phyloP scores from a whole-genome alignment of 2,888 invertebrate genomes.

The Zelleria hepariella region DNA sequence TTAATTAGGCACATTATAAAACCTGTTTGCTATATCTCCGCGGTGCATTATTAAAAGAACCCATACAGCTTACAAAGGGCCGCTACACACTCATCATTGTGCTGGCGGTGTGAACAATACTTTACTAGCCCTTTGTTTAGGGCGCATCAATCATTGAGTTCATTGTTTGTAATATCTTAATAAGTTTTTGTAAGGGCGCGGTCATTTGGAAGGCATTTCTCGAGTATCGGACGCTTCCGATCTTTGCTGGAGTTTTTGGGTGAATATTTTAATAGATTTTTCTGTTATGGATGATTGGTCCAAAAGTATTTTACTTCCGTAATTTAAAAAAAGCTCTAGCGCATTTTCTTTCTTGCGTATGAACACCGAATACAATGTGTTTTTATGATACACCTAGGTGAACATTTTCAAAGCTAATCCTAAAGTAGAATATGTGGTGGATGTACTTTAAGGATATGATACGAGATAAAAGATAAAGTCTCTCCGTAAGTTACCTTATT shows the following conservation, averaged over 20 bases:
- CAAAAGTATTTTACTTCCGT: too few relatives aligned
- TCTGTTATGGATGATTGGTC: too few relatives aligned
- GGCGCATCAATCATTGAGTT: conserved; percentile 56
- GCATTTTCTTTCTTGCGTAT: too few relatives aligned
- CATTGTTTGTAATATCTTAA: conserved; percentile 68
- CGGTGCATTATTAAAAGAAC: conserved; percentile 22
- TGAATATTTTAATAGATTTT: conserved; percentile 40
- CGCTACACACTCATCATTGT: conserved; percentile 35
- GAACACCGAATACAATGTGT: too few relatives aligned
- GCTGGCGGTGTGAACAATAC: conserved; percentile 43
- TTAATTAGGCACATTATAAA: conserved; percentile 55
- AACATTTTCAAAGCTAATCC: too few relatives aligned
- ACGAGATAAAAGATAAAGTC: not conserved
- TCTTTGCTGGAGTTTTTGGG: conserved; percentile 26
- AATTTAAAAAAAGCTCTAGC: too few relatives aligned
- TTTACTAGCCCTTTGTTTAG: conserved; percentile 47
- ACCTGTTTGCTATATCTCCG: conserved; percentile 61
- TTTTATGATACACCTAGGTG: too few relatives aligned
- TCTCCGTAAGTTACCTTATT: not conserved
- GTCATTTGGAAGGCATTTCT: conserved; percentile 66
- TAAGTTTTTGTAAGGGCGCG: conserved; percentile 63
- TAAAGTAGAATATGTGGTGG: too few relatives aligned
- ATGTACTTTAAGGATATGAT: too few relatives aligned
- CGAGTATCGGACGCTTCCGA: conserved; percentile 29
- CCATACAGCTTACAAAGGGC: conserved; percentile 30